These are phyloP conservation scores for Phylloscopus collybita DNA, from an alignment of 2,797 vertebrate genomes.

Conservation along the genomic window DNA sequence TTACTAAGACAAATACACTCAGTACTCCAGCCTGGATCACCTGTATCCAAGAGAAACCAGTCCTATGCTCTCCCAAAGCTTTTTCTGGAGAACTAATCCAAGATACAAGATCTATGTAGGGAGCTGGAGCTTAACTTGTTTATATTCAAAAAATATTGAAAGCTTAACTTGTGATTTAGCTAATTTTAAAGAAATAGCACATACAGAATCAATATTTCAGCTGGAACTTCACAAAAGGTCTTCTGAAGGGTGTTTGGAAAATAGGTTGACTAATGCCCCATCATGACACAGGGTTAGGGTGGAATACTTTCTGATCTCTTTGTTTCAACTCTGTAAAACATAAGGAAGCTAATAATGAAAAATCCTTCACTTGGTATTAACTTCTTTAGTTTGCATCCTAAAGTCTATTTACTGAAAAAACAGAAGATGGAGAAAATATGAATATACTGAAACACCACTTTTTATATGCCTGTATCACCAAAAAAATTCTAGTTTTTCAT, in stretches of 20 bases:
- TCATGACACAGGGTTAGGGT: neutral
- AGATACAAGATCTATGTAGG: neutral
- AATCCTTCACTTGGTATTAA: neutral
- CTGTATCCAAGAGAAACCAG: neutral
- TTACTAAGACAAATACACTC: neutral
- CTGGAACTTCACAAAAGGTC: neutral
- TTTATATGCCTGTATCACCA: neutral
- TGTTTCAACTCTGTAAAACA: neutral
- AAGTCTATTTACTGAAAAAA: neutral
- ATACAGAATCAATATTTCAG: neutral
- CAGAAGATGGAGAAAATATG: neutral
- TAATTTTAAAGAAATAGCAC: neutral
- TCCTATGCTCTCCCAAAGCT: neutral
- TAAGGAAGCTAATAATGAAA: neutral
- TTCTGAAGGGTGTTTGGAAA: neutral
- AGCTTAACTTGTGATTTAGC: neutral
- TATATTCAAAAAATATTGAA: neutral
- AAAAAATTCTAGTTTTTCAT: neutral
- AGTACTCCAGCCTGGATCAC: neutral
- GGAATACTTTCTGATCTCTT: neutral
- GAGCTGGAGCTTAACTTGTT: neutral
- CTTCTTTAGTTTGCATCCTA: neutral
- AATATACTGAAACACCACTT: neutral
- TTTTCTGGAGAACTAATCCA: neutral
- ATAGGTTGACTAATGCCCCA: neutral